Evolutionary conservation across 2,113 vertebrate genomes (phyloP).

Genomic region (Isurus oxyrinchus): DNA sequence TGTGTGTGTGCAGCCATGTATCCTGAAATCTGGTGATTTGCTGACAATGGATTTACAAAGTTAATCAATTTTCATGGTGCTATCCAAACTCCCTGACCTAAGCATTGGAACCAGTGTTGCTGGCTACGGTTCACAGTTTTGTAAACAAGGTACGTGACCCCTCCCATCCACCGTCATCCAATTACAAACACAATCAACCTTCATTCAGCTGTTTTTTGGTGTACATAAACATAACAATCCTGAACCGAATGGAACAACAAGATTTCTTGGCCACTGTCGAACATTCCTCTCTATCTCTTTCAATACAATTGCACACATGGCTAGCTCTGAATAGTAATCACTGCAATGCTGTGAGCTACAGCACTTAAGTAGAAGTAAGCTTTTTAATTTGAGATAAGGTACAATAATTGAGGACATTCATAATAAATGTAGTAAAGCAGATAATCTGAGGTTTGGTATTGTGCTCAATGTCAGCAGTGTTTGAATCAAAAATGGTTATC

Average conservation of each 20-base stretch:
- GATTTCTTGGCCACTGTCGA: constrained; percentile 37
- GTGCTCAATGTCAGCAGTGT: neutral
- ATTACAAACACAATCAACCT: neutral
- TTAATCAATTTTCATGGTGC: neutral
- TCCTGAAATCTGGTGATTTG: neutral
- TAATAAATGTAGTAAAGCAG: neutral
- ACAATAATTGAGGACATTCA: neutral
- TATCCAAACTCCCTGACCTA: neutral
- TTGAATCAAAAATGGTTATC: neutral
- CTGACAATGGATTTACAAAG: neutral
- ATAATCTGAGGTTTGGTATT: neutral
- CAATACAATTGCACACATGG: constrained; percentile 37
- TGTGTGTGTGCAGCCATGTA: neutral
- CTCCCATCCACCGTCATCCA: neutral
- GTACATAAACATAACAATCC: constrained; percentile 11
- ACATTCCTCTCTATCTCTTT: neutral
- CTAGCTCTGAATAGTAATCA: constrained; percentile 35
- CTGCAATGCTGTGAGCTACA: constrained; percentile 35
- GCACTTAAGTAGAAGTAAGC: constrained; percentile 39
- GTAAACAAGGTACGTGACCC: neutral
- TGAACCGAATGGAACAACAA: neutral
- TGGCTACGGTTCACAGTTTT: neutral
- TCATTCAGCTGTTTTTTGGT: constrained; percentile 25
- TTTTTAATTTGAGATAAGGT: constrained; percentile 26
- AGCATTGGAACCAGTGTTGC: neutral